Conservation (phyloP, 2,888 invertebrate species). For the Acronicta leporina region DNA sequence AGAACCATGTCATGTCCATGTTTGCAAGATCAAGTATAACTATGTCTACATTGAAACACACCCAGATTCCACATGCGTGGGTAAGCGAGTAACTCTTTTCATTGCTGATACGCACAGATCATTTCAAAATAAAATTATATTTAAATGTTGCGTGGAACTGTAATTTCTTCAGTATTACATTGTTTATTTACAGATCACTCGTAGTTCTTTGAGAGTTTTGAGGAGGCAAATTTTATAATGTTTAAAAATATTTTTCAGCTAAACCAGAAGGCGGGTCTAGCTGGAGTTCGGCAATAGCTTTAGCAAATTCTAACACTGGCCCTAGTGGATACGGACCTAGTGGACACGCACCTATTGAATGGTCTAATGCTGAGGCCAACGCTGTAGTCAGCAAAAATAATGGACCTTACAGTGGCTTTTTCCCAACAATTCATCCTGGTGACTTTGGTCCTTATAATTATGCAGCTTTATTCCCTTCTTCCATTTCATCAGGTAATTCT, state of each 20-base stretch:
- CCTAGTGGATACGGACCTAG: neutral
- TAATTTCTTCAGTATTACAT: too few relatives aligned
- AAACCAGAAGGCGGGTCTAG: conserved; percentile 11
- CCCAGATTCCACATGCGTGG: conserved; percentile 37
- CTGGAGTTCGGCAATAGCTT: conserved; percentile 31
- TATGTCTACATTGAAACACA: conserved; percentile 74
- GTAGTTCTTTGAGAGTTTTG: too few relatives aligned
- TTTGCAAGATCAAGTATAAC: conserved; percentile 78
- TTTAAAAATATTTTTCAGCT: conserved; percentile 11
- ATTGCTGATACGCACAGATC: too few relatives aligned
- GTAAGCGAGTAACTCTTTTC: conserved; percentile 8
- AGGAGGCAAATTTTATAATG: neutral
- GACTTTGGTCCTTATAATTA: conserved; percentile 27
- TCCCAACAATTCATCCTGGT: neutral
- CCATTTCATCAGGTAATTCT: conserved; percentile 41
- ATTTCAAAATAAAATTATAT: too few relatives aligned
- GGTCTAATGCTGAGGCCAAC: conserved; percentile 28
- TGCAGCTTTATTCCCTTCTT: conserved; percentile 17
- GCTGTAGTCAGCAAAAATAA: conserved; percentile 13
- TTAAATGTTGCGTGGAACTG: too few relatives aligned
- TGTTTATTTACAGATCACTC: too few relatives aligned
- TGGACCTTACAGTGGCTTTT: conserved; percentile 9
- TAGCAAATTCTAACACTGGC: conserved; percentile 14
- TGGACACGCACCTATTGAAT: conserved; percentile 1
- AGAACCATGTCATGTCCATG: conserved; percentile 64